Conservation (phyloP, 2,113 vertebrate species). For the Pygoscelis antarcticus region DNA sequence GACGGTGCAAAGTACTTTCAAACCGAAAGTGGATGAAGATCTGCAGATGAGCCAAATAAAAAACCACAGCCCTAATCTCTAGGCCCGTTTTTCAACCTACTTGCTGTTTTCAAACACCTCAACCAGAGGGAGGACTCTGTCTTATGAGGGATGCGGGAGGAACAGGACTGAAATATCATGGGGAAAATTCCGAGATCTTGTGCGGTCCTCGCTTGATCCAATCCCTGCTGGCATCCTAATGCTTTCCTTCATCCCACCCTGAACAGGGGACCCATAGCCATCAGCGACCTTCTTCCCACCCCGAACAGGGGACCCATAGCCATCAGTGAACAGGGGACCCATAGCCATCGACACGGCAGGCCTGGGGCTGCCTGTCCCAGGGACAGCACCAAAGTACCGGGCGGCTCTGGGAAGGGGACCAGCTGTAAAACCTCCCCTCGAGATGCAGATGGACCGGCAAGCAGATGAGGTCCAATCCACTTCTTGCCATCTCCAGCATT, state of each 20-base stretch:
- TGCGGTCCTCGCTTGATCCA: neutral
- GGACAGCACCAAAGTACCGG: neutral
- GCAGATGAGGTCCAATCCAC: neutral
- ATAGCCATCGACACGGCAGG: fast-evolving
- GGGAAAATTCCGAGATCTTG: neutral
- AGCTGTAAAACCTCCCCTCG: neutral
- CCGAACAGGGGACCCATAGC: neutral
- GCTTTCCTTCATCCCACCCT: neutral
- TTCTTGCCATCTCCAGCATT: neutral
- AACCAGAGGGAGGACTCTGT: neutral
- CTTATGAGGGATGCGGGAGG: fast-evolving
- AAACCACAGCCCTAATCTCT: neutral
- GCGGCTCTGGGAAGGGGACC: neutral
- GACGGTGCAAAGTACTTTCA: neutral
- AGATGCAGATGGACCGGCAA: neutral
- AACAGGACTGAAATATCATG: neutral
- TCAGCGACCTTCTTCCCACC: neutral
- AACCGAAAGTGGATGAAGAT: neutral
- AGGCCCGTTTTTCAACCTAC: neutral
- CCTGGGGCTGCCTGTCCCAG: neutral
- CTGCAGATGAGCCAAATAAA: neutral
- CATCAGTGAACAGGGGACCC: neutral
- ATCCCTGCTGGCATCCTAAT: neutral
- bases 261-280: neutral
- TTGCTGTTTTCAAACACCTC: neutral